Evolutionary conservation across 2,113 vertebrate species (phyloP), one percentile per base, ranked within the genome.

Genomic region (Nipponia nippon): DNA sequence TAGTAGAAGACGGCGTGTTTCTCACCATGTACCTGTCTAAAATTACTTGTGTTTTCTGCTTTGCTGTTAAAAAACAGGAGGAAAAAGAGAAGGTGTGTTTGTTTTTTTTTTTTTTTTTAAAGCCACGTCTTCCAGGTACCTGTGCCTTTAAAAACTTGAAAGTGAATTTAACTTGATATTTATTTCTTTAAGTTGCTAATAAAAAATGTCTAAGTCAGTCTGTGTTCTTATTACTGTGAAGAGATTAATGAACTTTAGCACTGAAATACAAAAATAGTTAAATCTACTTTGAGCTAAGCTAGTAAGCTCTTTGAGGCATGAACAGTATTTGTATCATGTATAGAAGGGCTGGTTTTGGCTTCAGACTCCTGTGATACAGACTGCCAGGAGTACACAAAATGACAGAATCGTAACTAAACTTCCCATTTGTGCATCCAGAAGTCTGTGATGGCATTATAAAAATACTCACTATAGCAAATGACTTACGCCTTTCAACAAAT

Each of bases 231-330:
- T 20, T 91, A 53, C 30, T 79, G 11, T 59, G 44, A 82, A 59
- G 81, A 72, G 77, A 52, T 96, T 72, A 93, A 82, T 83, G 78
- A 96, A 90, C 89, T 94, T 90, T 3, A 69, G 21, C 49, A 26
- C 44, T 83, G 87, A 87, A 89, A 83, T 79, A 72, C 73, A 93
- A 79, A 92, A 95, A 92, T 94, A 95, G 89, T 93, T 87, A 89
- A 95, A 90, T 90, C 91, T 85, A 4, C 78, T 95, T 96, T 87
- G 59, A 80, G 53, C 56, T 97, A 91, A 95, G 61, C 81, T 93
- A 53, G 40, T 97, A 97, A 95, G 81, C 91, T 93, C 70, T 85
- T 77, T 52, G 77, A 65, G 46, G 23, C 1, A 4, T 42, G 56
- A 75, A 36, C 27, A 12, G 26, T 63, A 17, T 83, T 87, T 87